These are phyloP conservation scores for Tetropium fuscum DNA, from an alignment of 2,888 invertebrate genomes.

Conservation along the genomic window DNA sequence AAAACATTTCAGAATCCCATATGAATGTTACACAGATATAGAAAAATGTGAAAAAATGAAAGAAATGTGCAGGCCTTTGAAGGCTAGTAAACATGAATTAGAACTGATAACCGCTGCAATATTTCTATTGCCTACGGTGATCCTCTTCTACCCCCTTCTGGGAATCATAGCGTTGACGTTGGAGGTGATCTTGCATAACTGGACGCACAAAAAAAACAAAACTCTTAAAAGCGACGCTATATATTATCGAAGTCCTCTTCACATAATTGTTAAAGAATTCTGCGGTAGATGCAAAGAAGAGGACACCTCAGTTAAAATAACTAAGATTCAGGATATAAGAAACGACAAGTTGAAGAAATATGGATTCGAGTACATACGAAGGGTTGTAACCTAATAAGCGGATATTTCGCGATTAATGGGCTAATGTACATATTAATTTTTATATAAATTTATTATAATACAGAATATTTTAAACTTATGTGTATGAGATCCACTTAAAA, in stretches of 20 bases:
- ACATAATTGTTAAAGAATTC: slow-evolving; percentile 75
- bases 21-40: slow-evolving; percentile 36
- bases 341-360: slow-evolving; percentile 59
- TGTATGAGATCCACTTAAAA: not conserved
- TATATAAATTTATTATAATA: slow-evolving; percentile 7
- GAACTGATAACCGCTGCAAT: slow-evolving; percentile 59
- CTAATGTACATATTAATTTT: slow-evolving; percentile 11
- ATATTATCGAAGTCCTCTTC: slow-evolving; percentile 79
- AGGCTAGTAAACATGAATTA: slow-evolving; percentile 37
- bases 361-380: slow-evolving; percentile 57
- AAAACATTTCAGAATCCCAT: slow-evolving; percentile 61
- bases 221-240: slow-evolving; percentile 69
- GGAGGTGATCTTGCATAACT: slow-evolving; percentile 75
- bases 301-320: slow-evolving; percentile 72
- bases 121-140: slow-evolving; percentile 72
- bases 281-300: slow-evolving; percentile 77
- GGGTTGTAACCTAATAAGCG: slow-evolving; percentile 53
- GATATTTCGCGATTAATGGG: not conserved
- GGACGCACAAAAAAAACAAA: slow-evolving; percentile 77
- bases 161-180: slow-evolving; percentile 68
- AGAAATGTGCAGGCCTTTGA: slow-evolving; percentile 14
- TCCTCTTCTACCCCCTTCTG: slow-evolving; percentile 70
- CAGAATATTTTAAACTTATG: not conserved
- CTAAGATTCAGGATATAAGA: slow-evolving; percentile 75
- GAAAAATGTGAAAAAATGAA: slow-evolving; percentile 13